Percentiles rank a stretch among this genome's conserved stretches.
These are phyloP conservation scores for Plebejus anna DNA, from an alignment of 2,888 invertebrate genomes.

Conservation along the genomic window DNA sequence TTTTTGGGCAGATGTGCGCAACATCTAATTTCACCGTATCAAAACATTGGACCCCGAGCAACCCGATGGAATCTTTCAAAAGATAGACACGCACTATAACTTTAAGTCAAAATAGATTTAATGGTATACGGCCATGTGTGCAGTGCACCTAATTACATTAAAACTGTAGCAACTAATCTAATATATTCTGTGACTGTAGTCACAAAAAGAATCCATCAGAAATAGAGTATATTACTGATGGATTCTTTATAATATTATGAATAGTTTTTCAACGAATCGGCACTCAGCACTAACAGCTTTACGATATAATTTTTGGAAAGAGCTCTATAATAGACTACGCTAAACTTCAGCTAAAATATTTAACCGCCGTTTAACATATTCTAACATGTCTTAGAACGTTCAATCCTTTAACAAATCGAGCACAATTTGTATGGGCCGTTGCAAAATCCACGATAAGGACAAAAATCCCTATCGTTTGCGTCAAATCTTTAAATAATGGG, in stretches of 20 bases:
- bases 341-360: not conserved
- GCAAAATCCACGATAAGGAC: conserved; percentile 43
- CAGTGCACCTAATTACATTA: not conserved
- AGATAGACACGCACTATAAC: conserved; percentile 27
- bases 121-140: not conserved
- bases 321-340: not conserved
- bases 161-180: too few species aligned
- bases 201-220: too few species aligned
- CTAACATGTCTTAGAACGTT: not conserved
- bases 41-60: conserved; percentile 61
- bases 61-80: conserved; percentile 39
- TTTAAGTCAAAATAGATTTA: conserved; percentile 25
- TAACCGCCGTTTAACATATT: too few species aligned
- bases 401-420: conserved; percentile 39
- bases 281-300: not conserved
- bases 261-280: too few species aligned
- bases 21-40: conserved; percentile 74
- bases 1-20: conserved; percentile 66
- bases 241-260: too few species aligned
- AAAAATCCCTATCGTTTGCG: conserved; percentile 63
- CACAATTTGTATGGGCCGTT: conserved; percentile 37
- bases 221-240: too few species aligned
- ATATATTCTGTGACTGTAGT: too few species aligned
- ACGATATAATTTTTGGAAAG: not conserved
- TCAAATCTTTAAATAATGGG: conserved; percentile 69